Evolutionary conservation across 2,888 invertebrate genomes (phyloP).

Genomic region (Prionchulus punctatus): DNA sequence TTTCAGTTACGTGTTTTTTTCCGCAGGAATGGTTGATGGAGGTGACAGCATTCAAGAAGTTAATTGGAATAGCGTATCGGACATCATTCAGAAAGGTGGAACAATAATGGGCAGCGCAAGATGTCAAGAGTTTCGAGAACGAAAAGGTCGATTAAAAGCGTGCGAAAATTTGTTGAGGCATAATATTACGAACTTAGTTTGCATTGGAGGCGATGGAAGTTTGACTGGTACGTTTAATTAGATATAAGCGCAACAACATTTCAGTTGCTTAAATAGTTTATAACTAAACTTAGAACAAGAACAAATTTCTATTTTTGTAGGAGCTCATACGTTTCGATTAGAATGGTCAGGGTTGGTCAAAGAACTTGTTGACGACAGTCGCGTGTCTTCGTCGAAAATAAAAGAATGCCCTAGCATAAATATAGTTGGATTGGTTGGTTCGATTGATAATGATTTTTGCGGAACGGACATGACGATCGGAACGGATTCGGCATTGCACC

Average conservation of each 20-base stretch:
- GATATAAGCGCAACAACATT: too few relatives aligned
- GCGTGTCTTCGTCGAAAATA: conserved; percentile 15
- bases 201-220: conserved; percentile 97
- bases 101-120: conserved; percentile 95
- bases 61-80: conserved; percentile 87
- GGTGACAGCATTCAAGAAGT: conserved; percentile 85
- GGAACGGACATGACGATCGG: conserved; percentile 99
- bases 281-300: too few relatives aligned
- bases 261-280: too few relatives aligned
- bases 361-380: conserved; percentile 52
- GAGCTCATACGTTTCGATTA: conserved; percentile 76
- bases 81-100: conserved; percentile 95
- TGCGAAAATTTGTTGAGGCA: conserved; percentile 70
- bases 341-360: conserved; percentile 69
- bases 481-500: conserved; percentile 87
- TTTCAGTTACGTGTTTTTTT: background rate
- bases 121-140: conserved; percentile 74
- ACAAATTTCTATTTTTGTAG: too few relatives aligned
- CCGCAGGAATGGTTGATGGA: conserved; percentile 76
- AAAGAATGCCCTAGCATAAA: conserved; percentile 40
- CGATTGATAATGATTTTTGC: conserved; percentile 98
- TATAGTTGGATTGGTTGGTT: conserved; percentile 94
- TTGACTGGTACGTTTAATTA: conserved; percentile 53
- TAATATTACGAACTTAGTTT: conserved; percentile 83
- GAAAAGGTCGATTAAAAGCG: conserved; percentile 71